Percentiles rank a stretch among this genome's conserved stretches.
Evolutionary conservation across 2,797 vertebrate genomes (phyloP).

Genomic region (Paratrypauchen microcephalus): DNA sequence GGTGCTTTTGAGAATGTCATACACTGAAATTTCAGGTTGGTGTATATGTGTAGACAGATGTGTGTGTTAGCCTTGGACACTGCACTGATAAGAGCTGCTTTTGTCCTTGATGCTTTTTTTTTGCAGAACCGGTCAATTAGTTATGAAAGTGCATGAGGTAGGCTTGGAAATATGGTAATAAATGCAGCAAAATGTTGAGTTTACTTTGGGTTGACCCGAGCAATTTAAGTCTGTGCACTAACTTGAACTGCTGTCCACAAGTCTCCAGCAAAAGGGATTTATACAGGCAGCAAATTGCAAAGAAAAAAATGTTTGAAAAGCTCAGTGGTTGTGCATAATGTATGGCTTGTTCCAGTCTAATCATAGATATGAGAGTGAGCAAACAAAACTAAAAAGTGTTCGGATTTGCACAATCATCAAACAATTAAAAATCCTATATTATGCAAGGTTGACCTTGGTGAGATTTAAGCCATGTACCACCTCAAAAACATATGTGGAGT

Average conservation of each 20-base stretch:
- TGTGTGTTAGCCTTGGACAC: slow-evolving; percentile 3
- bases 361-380: neutral
- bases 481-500: no score
- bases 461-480: no score
- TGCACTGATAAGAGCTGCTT: slow-evolving; percentile 20
- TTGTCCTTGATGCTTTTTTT: slow-evolving; percentile 50
- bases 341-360: neutral
- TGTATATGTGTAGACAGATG: slow-evolving; percentile 10
- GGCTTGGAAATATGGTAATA: slow-evolving; percentile 55
- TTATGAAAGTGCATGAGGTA: slow-evolving; percentile 37
- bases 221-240: slow-evolving; percentile 29
- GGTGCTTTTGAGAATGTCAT: slow-evolving; percentile 53
- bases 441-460: no score
- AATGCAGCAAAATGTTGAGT: slow-evolving; percentile 37
- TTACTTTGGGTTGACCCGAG: slow-evolving; percentile 30
- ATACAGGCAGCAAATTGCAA: neutral
- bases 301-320: neutral
- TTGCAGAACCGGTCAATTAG: slow-evolving; percentile 55
- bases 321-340: neutral
- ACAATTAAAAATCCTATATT: neutral
- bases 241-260: slow-evolving; percentile 21
- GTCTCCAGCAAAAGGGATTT: slow-evolving; percentile 9
- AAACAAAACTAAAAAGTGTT: neutral
- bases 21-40: slow-evolving; percentile 42
- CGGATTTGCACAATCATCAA: neutral